Evolutionary conservation across 2,113 vertebrate species (phyloP).

Genomic region (Thalassoma bifasciatum): DNA sequence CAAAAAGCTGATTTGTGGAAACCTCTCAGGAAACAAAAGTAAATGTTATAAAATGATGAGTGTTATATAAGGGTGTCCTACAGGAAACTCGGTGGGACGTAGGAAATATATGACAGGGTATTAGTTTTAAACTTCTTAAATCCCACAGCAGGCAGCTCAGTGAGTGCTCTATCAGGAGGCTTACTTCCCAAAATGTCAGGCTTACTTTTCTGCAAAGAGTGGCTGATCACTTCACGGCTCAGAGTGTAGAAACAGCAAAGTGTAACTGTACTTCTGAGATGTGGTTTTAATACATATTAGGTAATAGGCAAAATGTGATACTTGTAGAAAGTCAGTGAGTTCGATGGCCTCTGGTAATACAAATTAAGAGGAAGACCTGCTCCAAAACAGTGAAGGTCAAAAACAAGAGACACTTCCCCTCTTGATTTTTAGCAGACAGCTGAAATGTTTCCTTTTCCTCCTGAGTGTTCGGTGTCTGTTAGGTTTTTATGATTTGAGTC

Average conservation of each 20-base stretch:
- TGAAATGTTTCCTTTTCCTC: background rate
- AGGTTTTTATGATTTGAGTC: background rate
- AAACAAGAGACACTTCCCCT: background rate
- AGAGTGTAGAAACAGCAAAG: conserved; percentile 27
- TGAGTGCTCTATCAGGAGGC: conserved; percentile 59
- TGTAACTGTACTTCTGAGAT: conserved; percentile 30
- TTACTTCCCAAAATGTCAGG: conserved; percentile 72
- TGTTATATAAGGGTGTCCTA: conserved; percentile 52
- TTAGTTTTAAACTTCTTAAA: conserved; percentile 77
- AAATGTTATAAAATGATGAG: background rate
- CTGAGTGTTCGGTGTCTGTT: background rate
- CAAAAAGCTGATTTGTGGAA: conserved; percentile 16
- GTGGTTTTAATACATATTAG: conserved; percentile 5
- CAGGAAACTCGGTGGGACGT: conserved; percentile 30
- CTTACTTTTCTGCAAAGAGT: conserved; percentile 59
- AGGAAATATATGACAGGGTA: conserved; percentile 69
- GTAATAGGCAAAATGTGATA: background rate
- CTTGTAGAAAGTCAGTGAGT: conserved; percentile 14
- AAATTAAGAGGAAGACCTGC: background rate
- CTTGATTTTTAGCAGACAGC: background rate
- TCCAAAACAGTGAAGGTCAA: background rate
- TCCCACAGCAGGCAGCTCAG: conserved; percentile 63
- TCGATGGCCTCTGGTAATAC: conserved; percentile 2
- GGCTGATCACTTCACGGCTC: conserved; percentile 60
- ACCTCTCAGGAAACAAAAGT: conserved; percentile 29